Percentiles rank a stretch among this genome's conserved stretches.
These are phyloP conservation scores for Hoplostethus atlanticus DNA, from an alignment of 2,797 vertebrate species.

Conservation along the genomic window DNA sequence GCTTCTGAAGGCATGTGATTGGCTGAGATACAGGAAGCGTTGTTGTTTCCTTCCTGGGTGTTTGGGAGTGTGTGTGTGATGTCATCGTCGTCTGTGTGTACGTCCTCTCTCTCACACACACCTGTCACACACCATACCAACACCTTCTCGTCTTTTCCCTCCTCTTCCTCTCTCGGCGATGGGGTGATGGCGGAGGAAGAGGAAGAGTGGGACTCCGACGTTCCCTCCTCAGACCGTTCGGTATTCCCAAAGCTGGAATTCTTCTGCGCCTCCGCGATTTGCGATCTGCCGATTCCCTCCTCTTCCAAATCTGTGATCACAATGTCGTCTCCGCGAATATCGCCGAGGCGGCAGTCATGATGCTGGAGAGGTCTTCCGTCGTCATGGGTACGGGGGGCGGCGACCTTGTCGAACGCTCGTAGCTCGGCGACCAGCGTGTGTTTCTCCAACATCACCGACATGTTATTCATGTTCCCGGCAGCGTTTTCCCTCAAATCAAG, in stretches of 20 bases:
- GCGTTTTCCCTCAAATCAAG: background rate
- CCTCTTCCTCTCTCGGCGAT: background rate
- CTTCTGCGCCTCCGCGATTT: background rate
- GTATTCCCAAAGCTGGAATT: background rate
- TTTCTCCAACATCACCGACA: slow-evolving; percentile 80
- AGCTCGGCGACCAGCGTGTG: slow-evolving; percentile 84
- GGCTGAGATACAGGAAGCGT: slow-evolving; percentile 13
- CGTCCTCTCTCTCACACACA: slow-evolving; percentile 52
- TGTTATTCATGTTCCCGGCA: background rate
- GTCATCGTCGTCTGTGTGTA: background rate
- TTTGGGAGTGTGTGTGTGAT: background rate
- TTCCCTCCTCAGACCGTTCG: background rate
- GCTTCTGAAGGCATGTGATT: slow-evolving; percentile 36
- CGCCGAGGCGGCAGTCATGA: background rate
- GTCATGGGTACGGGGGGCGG: slow-evolving; percentile 22
- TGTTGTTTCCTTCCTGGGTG: slow-evolving; percentile 6
- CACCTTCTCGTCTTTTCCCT: slow-evolving; percentile 38
- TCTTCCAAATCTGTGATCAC: slow-evolving; percentile 55
- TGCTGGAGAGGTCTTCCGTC: slow-evolving; percentile 7
- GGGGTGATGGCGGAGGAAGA: background rate
- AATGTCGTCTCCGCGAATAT: slow-evolving; percentile 19
- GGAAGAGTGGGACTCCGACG: background rate
- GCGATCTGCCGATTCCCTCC: background rate
- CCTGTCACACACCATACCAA: slow-evolving; percentile 70
- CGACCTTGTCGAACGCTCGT: slow-evolving; percentile 74